A percentile compares a stretch with the other conserved stretches of the same genome.
These are phyloP conservation scores for Anastatus disparis DNA, from an alignment of 1,140 invertebrate species.

Conservation along the genomic window DNA sequence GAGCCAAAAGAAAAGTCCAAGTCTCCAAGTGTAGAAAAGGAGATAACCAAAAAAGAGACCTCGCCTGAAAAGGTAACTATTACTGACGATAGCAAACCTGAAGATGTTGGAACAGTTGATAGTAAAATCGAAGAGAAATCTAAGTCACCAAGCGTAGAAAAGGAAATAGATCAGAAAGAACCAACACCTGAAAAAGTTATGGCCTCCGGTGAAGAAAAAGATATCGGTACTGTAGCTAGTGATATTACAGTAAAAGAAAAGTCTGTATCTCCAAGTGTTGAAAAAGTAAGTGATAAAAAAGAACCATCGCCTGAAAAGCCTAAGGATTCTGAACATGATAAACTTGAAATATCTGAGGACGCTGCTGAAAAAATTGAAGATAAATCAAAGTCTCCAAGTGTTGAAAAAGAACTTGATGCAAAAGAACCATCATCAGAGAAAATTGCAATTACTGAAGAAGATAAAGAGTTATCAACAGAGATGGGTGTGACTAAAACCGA, in stretches of 20 bases:
- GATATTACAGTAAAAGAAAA: background rate
- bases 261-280: conserved; percentile 36
- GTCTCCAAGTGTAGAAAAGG: conserved; percentile 15
- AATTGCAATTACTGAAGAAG: background rate
- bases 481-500: background rate
- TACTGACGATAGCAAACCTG: conserved; percentile 15
- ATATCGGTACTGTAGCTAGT: background rate
- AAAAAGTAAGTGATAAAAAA: conserved; percentile 8
- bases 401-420: background rate
- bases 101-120: background rate
- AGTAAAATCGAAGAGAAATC: background rate
- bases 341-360: background rate
- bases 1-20: conserved; percentile 9
- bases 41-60: conserved; percentile 2
- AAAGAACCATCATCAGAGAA: conserved; percentile 5
- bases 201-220: background rate
- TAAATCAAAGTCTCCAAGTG: conserved; percentile 17
- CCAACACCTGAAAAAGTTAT: background rate
- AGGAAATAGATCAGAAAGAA: background rate
- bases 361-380: background rate
- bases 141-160: background rate
- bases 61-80: background rate
- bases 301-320: background rate
- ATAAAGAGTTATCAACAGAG: conserved; percentile 2
- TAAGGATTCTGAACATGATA: background rate